Base-by-base conservation (phyloP, 1,140 invertebrate genomes). In the Hycleus phaleratus region DNA sequence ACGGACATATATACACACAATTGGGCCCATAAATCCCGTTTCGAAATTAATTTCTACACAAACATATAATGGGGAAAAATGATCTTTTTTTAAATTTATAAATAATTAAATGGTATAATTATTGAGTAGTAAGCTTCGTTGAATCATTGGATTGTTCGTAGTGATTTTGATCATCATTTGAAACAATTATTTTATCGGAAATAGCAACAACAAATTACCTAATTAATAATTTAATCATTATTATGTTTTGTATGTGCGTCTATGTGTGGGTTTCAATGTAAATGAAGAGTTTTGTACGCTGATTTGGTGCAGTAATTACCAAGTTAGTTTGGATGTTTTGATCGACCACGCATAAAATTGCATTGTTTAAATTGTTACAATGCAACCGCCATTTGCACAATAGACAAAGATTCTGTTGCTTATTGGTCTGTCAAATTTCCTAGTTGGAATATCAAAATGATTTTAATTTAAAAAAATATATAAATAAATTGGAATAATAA, bases 331-430 rank as follows among this genome's bases (percentile, higher is more conserved):
- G 51, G 32, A 43, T 24, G 24, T 25, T 48, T 56, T 56, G 53
- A 56, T 56, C 53, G 46, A 38, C 53, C 43, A 56, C 53, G 46
- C 53, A 56, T 47, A 56, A 56, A 56, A 56, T 56, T 56, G 53
- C 46, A 56, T 56, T 56, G 53, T 56, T 56, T 56, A 56, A 47
- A 56, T 56, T 38, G 46, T 40, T 43, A 45, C 45, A 47, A 47
- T 56, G 45, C 53, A 56, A 46, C 46, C 46, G 39, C 53, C 53
- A 56, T 47, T 25, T 38, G 25, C 46, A 7, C 24, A 18, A 32
- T 45, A 46, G 44, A 32, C 38, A 24, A 39, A 56, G 45, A 46
- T 47, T 56, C 24, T 47, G 40, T 43, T 56, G 53, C 46, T 56
- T 45, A 56, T 42, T 56, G 53, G 43, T 39, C 39, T 45, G 45